These are phyloP conservation scores for Astur gentilis DNA, from an alignment of 2,113 vertebrate genomes.

Conservation along the genomic window DNA sequence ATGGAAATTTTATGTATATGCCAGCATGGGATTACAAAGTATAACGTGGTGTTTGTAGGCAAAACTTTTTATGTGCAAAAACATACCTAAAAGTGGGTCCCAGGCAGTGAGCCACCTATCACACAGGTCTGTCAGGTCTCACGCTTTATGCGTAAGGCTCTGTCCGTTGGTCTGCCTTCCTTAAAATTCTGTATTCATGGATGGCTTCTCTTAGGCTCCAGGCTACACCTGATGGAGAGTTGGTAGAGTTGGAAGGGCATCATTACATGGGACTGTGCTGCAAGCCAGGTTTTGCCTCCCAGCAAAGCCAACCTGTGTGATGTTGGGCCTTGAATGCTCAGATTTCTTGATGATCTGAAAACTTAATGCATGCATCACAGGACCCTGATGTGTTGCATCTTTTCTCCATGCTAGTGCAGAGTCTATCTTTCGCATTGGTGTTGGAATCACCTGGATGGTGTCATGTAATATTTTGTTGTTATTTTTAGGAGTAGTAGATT, in stretches of 20 bases:
- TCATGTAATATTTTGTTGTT: not conserved
- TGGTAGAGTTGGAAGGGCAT: not conserved
- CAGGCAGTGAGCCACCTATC: not conserved
- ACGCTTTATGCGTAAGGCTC: rapidly evolving
- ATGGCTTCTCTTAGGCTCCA: not conserved
- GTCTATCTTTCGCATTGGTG: not conserved
- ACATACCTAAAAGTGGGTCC: not conserved
- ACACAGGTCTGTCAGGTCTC: not conserved
- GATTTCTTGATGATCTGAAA: not conserved
- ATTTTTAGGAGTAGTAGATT: not conserved
- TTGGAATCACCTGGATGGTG: not conserved
- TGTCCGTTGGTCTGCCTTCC: not conserved
- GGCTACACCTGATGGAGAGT: not conserved
- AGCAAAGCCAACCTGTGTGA: not conserved
- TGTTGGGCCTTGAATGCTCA: not conserved
- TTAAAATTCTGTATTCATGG: not conserved
- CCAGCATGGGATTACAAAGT: not conserved
- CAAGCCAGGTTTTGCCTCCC: not conserved
- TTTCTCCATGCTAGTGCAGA: rapidly evolving
- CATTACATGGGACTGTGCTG: not conserved
- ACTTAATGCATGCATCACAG: too few species aligned
- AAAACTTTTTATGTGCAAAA: not conserved
- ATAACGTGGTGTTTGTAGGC: rapidly evolving
- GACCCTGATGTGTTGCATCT: not conserved
- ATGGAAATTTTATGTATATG: not conserved